Evolutionary conservation across 2,113 vertebrate genomes (phyloP), one percentile per base, ranked within the genome.

Genomic region (Bubo bubo): DNA sequence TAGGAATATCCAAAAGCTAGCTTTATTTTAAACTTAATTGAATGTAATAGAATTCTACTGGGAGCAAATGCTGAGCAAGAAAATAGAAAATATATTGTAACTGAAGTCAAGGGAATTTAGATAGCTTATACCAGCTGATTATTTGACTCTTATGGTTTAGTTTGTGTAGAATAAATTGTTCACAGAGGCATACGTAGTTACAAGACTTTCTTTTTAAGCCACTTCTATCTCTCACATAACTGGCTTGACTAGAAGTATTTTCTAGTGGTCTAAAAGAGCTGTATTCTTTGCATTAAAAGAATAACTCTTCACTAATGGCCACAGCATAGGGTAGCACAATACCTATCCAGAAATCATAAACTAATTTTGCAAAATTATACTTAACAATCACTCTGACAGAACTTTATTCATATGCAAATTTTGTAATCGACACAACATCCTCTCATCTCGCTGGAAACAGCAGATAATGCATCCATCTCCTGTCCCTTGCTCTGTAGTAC

Each of bases 361-460:
- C 9, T 50, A 4, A 35, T 64, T 45, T 75, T 80, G 34, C 28
- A 64, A 35, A 58, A 63, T 32, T 47, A 28, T 17, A 15, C 35
- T 63, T 41, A 53, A 56, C 7, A 63, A 8, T 53, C 22, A 21
- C 37, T 71, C 26, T 79, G 60, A 43, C 28, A 82, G 50, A 76
- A n/a, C 37, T 47, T 58, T 41, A 53, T 53, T 32, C 3, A 1
- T 37, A 45, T 83, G 23, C 23, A 83, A n/a, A 39, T 76, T 26
- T 19, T 37, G 5, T 59, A 72, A 30, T 41, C 1, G 0, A 35
- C 17, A n/a, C 19, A 27, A 17, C 4, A 15, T 28, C 9, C 8
- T 73, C 59, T 77, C 14, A 30, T 59, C 37, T 66, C 49, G 34
- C 22, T 60, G 52, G 50, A 76, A 67, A 34, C 20, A 24, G 52